Base-by-base conservation (phyloP, 2,888 invertebrate species). In the Drosophila borealis region DNA sequence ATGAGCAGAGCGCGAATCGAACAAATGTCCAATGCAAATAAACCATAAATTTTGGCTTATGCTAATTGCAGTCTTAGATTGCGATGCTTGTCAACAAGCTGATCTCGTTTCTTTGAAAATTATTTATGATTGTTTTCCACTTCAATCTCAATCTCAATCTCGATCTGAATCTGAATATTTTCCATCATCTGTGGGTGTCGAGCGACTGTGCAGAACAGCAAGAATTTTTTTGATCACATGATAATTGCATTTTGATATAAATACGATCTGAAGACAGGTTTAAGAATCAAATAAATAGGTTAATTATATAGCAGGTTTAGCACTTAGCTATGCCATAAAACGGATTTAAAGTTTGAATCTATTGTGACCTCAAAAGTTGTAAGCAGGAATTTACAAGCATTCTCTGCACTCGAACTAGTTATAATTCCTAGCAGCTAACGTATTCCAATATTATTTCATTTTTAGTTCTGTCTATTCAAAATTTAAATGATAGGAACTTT, bases 11-110 rank as follows among this genome's bases (percentile, higher is more conserved):
- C 48, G 72, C 44, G 61, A 72, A 37, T 62, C 41, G 48, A 78
- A 74, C 74, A 74, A 74, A 74, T 78, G 13, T 75, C 25, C 74
- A 63, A 75, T 74, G 57, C 79, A 75, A 71, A 71, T 74, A 72
- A 56, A 72, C 73, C 73, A 81, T 79, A 74, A 77, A 75, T 75
- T 80, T 74, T 37, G 42, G 64, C 46, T 50, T 75, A 80, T 83
- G 77, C 78, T 75, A 70, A 75, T 90, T 72, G 55, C 50, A 50
- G 41, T 34, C 64, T 55, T 61, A 78, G 71, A 70, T 75, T 71
- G 70, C 75, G 65, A 56, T 69, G 64, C 59, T 70, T 86, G 76
- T 73, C 72, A 88, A 65, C 84, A 48, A 46, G 69, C 57, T 68
- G 81, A 74, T 78, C 81, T 86, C 74, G 80, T 86, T 85, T 72